Evolutionary conservation across 2,113 vertebrate species (phyloP).

Genomic region (Proteles cristata): DNA sequence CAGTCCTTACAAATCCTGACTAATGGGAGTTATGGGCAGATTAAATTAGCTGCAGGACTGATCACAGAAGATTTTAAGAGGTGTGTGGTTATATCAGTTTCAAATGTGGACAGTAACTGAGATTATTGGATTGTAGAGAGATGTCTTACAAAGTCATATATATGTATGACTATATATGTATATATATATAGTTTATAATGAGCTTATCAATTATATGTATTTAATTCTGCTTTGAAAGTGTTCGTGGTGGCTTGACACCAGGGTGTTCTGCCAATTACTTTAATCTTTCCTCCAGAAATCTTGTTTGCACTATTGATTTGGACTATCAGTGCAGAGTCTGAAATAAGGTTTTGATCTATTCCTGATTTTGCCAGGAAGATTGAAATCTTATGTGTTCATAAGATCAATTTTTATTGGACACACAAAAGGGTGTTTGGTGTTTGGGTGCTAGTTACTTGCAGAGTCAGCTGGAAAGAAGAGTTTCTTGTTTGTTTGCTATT

Average conservation of each 20-base stretch:
- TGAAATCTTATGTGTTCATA: slow-evolving; percentile 67
- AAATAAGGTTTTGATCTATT: slow-evolving; percentile 63
- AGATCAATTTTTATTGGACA: slow-evolving; percentile 33
- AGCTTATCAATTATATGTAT: slow-evolving; percentile 70
- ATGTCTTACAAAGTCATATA: neutral
- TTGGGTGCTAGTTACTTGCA: slow-evolving; percentile 37
- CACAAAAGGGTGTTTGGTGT: slow-evolving; percentile 51
- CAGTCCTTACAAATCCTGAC: slow-evolving; percentile 30
- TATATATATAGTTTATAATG: slow-evolving; percentile 19
- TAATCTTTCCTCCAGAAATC: slow-evolving; percentile 67
- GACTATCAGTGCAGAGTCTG: slow-evolving; percentile 37
- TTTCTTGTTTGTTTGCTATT: neutral
- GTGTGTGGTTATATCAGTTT: slow-evolving; percentile 29
- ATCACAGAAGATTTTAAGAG: slow-evolving; percentile 46
- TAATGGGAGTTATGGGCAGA: neutral
- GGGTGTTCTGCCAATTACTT: slow-evolving; percentile 54
- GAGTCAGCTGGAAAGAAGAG: slow-evolving; percentile 15
- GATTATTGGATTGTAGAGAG: slow-evolving; percentile 25
- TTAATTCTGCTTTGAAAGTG: slow-evolving; percentile 64
- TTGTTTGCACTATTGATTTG: slow-evolving; percentile 72
- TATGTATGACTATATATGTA: no score
- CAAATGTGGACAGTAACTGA: slow-evolving; percentile 15
- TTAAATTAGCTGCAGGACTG: slow-evolving; percentile 1
- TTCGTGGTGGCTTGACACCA: slow-evolving; percentile 53
- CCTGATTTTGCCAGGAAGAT: slow-evolving; percentile 51